A percentile compares a stretch with the other conserved stretches of the same genome.
phyloP scores from a whole-genome alignment of 1,140 invertebrate genomes.

The Trachelipus rathkii region DNA sequence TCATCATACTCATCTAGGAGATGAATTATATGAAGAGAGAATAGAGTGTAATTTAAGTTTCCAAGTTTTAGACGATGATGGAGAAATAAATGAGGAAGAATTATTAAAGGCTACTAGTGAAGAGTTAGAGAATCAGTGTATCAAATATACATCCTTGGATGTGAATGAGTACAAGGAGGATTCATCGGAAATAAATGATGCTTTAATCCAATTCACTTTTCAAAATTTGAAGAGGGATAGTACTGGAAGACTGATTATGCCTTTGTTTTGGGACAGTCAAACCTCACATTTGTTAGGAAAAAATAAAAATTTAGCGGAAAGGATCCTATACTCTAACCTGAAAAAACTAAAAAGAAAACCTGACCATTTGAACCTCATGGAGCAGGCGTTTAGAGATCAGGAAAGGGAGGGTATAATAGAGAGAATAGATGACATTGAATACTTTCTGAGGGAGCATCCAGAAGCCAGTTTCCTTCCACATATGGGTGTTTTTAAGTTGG shows the following conservation, averaged over 20 bases:
- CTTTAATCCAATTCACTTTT: neutral
- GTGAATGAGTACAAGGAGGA: neutral
- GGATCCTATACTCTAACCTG: neutral
- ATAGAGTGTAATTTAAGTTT: neutral
- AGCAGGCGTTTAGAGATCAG: neutral
- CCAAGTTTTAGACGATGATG: neutral
- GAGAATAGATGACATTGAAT: neutral
- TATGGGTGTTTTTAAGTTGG: constrained; percentile 10
- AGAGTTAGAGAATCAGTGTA: neutral
- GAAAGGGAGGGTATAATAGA: constrained; percentile 22
- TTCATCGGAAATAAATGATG: neutral
- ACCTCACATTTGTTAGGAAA: neutral
- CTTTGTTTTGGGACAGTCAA: constrained; percentile 1
- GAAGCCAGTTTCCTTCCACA: constrained; percentile 18
- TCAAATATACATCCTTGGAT: no score
- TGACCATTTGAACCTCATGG: neutral
- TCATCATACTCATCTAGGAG: no score
- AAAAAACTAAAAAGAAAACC: neutral
- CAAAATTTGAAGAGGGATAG: neutral
- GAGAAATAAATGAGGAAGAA: neutral
- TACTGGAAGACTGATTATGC: neutral
- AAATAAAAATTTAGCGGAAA: neutral
- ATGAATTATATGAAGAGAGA: no score
- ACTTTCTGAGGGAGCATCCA: constrained; percentile 10
- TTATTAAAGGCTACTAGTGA: neutral